Evolutionary conservation across 1,140 invertebrate species (phyloP), one percentile per base, ranked within the genome.

Genomic region (Bombus huntii): DNA sequence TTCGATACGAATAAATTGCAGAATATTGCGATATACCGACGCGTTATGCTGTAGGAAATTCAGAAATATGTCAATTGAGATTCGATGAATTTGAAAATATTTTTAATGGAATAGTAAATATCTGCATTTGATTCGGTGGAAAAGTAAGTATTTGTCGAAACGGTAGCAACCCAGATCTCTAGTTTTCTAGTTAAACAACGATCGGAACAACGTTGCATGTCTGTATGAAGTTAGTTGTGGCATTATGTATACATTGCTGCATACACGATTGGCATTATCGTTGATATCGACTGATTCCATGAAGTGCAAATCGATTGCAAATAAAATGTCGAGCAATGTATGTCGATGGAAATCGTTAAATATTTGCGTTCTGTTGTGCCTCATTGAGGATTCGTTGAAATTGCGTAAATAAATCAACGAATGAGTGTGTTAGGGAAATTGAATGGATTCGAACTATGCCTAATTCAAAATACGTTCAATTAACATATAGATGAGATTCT

Each of bases 291-390:
- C 53, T 39, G 66, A 25, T 62, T 31, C 68, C 66, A n/a, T 53
- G 18, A 78, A 85, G 76, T 85, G 72, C 66, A 53, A 72, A 72
- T 84, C 76, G 76, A 84, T 84, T 53, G 44, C 66, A 80, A 42
- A 53, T 31, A 84, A 80, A 85, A 79, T 62, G 22, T 12, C n/a
- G 39, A 53, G 25, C 76, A 59, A 70, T 9, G 42, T 62, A 57
- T 53, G 44, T 72, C 66, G 76, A 57, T 31, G 53, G 12, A 15
- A 25, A 25, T 62, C 53, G 83, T 84, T 65, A 85, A 85, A 85
- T 85, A 85, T 85, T 85, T 85, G 83, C 83, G 15, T 68, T 78
- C 34, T 84, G 66, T 72, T 80, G 79, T 84, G 68, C 34, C 62
- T 62, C 68, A 47, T 57, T 47, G 66, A 37, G 39, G 42, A 1